Percentiles rank a stretch among this genome's conserved stretches.
phyloP scores from a whole-genome alignment of 1,140 invertebrate genomes.

The Hestina assimilis region DNA sequence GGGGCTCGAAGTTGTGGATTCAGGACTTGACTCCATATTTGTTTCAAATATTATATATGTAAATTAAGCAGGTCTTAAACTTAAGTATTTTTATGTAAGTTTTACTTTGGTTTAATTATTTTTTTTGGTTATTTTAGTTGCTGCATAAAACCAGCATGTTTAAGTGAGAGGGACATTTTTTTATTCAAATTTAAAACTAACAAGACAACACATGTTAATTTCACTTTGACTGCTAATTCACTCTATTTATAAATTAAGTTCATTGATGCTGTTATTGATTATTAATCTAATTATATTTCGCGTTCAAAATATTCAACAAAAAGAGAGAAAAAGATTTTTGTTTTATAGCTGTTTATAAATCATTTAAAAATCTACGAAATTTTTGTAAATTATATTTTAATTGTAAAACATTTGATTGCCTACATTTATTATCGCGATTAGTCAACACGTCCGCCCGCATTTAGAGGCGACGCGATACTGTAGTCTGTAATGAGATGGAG shows the following conservation, averaged over 20 bases:
- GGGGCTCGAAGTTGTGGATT: constrained; percentile 38
- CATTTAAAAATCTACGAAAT: not conserved
- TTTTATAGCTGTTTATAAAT: not conserved
- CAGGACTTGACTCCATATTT: constrained; percentile 40
- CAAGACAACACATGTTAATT: not conserved
- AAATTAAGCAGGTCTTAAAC: not conserved
- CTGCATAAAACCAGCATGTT: not conserved
- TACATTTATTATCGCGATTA: not conserved
- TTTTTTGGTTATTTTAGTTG: not conserved
- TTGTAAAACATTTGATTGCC: too few relatives aligned
- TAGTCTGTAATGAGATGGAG: constrained; percentile 18
- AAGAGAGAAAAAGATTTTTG: not conserved
- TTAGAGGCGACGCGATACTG: constrained; percentile 34
- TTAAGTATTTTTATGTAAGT: too few relatives aligned
- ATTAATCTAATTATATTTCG: not conserved
- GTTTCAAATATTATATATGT: not conserved
- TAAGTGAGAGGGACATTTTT: not conserved
- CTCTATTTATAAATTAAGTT: not conserved
- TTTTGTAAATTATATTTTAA: not conserved
- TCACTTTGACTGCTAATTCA: not conserved
- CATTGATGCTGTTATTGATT: not conserved
- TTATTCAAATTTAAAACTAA: not conserved
- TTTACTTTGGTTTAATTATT: not conserved
- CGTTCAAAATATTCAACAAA: not conserved
- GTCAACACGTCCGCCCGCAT: constrained; percentile 25